Evolutionary conservation across 2,888 invertebrate genomes (phyloP), one percentile per base, ranked within the genome.

Genomic region (Standfussiana lucernea): DNA sequence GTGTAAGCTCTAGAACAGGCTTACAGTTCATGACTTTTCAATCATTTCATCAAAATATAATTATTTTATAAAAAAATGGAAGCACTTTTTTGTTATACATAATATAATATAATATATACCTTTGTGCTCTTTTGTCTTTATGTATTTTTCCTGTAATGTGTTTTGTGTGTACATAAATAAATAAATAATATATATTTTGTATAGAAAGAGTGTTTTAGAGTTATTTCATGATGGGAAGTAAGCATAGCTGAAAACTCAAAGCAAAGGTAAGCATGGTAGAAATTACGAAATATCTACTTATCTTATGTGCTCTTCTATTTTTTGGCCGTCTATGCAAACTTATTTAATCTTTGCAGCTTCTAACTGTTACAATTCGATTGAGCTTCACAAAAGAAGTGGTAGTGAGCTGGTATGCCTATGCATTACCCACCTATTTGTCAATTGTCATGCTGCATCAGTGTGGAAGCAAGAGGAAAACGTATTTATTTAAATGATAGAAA

Each of bases 401-500:
- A 21, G 24, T 65, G 42, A 21, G 4, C 18, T 35, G 61, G 18
- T 47, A 15, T 45, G 28, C 0, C 32, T 59, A 37, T 32, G 37
- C 59, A 59, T 21, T 28, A 32, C 42, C 21, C 2, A 66, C 10
- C 32, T 15, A 71, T 62, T 84, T 84, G 70, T 74, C 50, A 45
- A 56, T 37, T 75, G 61, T 70, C 42, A 72, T 35, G 56, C 42
- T 72, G 66, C 47, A 53, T 75, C 72, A 71, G 21, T 47, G 69
- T n/a, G 47, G 10, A 7, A 15, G 11, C 45, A 40, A 42, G 56
- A 37, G 64, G 67, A 53, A 68, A 80, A 56, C 8, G 1, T 69
- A 72, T 61, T 56, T 72, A 79, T 83, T 53, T 67, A 61, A 47
- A 83, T 45, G 13, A 28, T 72, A 21, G 21, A 69, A 68, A 71